phyloP scores from a whole-genome alignment of 1,140 invertebrate species.

The Papilio aristodemus region DNA sequence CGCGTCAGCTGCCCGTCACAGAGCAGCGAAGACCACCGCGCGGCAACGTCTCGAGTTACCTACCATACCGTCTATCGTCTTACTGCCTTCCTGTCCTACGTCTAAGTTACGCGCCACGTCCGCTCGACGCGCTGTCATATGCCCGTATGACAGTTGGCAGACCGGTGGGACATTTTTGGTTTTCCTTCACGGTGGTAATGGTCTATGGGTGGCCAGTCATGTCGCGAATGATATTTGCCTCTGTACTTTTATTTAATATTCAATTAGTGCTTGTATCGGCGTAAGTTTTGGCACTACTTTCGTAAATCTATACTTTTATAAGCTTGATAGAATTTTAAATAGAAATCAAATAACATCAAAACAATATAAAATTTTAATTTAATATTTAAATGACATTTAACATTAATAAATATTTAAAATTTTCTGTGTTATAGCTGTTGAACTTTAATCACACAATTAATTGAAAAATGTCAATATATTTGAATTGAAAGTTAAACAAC shows the following conservation, averaged over 20 bases:
- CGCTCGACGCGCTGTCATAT: conserved; percentile 66
- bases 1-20: conserved; percentile 72
- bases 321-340: too few species aligned
- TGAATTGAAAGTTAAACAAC: neutral
- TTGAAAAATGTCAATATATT: too few species aligned
- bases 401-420: too few species aligned
- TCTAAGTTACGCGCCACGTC: conserved; percentile 75
- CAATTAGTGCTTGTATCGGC: neutral
- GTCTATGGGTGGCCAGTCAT: conserved; percentile 53
- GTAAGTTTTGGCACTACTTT: too few species aligned
- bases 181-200: conserved; percentile 45
- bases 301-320: too few species aligned
- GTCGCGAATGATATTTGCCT: neutral
- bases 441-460: too few species aligned
- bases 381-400: too few species aligned
- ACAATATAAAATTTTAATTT: too few species aligned
- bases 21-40: conserved; percentile 66
- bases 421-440: too few species aligned
- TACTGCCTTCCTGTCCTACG: conserved; percentile 74
- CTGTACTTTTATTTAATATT: neutral
- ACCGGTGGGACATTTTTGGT: conserved; percentile 58
- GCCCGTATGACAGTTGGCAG: conserved; percentile 70
- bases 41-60: conserved; percentile 66
- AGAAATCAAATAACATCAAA: too few species aligned
- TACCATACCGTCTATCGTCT: conserved; percentile 69